Base-by-base conservation (phyloP, 1,140 invertebrate species). In the Phymastichus coffea region DNA sequence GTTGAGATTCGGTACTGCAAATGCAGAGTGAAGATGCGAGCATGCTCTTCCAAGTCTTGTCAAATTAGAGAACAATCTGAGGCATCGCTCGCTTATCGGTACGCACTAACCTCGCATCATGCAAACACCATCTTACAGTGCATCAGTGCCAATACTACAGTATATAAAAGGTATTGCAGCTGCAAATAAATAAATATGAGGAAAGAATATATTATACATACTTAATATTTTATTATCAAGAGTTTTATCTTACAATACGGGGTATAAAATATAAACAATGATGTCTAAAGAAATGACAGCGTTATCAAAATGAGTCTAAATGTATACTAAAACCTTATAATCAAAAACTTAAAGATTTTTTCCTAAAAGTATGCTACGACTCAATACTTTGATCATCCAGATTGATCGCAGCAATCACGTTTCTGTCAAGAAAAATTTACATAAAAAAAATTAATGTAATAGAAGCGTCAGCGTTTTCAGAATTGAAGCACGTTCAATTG, bases 181-280 rank as follows among this genome's bases (percentile, higher is more conserved):
- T 44, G 17, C 22, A 9, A 30, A 30, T 12, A 6, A 30, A 30
- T 12, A 8, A n/a, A 14, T 14, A 12, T 15, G 0, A 44, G 10
- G 25, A 44, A 22, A 44, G 7, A 14, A 25, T 44, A 9, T 56
- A 26, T 41, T 17, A 19, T n/a, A n/a, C n/a, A n/a, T n/a, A n/a
- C n/a, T n/a, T n/a, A 56, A 56, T 38, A 6, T 46, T 57, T 57
- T 51, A 51, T 58, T 58, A 35, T 51, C 12, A n/a, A 23, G 40
- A 57, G 15, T 23, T 35, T 43, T 46, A 56, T 47, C 28, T 51
- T 51, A 51, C n/a, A 51, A 51, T 51, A 43, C 38, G 44, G 25
- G 17, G 26, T 58, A 58, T 43, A 51, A 51, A 58, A 51, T 58
- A 51, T 51, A 43, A 58, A 41, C 26, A 25, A 15, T 46, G 46